Conservation (phyloP, 2,888 invertebrate species). For the Oscheius sp. region DNA sequence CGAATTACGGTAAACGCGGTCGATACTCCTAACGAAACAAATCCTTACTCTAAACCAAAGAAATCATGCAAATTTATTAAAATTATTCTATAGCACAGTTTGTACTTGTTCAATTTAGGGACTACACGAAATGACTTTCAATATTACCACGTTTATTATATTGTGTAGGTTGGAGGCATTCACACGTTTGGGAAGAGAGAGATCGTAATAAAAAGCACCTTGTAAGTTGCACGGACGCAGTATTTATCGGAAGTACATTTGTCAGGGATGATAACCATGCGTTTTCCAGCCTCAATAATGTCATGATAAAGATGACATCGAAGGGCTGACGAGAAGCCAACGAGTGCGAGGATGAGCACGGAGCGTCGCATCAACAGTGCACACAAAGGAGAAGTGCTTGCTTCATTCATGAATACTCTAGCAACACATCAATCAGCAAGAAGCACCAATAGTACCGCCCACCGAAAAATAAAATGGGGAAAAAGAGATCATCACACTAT, state of each 20-base stretch:
- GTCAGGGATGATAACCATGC: slow-evolving; percentile 52
- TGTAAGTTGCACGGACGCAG: slow-evolving; percentile 49
- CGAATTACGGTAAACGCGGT: no score
- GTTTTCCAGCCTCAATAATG: slow-evolving; percentile 55
- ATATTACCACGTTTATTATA: slow-evolving; percentile 18
- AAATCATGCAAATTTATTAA: no score
- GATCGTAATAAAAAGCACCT: slow-evolving; percentile 13
- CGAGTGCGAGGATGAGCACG: slow-evolving; percentile 35
- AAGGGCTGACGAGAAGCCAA: slow-evolving; percentile 37
- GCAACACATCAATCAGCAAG: slow-evolving; percentile 38
- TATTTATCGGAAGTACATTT: slow-evolving; percentile 48
- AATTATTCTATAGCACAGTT: no score
- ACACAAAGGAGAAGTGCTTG: slow-evolving; percentile 33
- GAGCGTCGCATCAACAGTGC: slow-evolving; percentile 32
- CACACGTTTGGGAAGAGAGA: slow-evolving; percentile 17
- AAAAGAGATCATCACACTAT: slow-evolving; percentile 35
- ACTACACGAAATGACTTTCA: no score
- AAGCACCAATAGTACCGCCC: slow-evolving; percentile 39
- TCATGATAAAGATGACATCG: slow-evolving; percentile 58
- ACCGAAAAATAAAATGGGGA: slow-evolving; percentile 21
- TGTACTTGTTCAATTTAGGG: no score
- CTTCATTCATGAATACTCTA: slow-evolving; percentile 45
- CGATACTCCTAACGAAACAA: no score
- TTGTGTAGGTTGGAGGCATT: slow-evolving; percentile 18
- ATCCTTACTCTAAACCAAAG: no score